These are phyloP conservation scores for Jacana jacana DNA, from an alignment of 2,113 vertebrate genomes.

Conservation along the genomic window DNA sequence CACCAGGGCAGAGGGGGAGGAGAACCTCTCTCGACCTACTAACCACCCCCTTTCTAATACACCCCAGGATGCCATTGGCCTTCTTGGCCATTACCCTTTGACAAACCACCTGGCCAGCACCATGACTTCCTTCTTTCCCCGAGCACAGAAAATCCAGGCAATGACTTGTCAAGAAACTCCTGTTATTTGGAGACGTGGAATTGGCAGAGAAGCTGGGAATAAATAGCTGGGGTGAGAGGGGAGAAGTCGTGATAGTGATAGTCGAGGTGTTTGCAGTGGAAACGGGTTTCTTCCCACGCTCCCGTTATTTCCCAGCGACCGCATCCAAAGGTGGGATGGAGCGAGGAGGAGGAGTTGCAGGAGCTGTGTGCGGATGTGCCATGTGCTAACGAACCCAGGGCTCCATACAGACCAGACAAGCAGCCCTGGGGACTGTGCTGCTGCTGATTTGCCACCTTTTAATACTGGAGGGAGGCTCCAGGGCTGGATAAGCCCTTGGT, in stretches of 20 bases:
- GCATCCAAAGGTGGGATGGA: neutral
- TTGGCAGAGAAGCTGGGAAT: neutral
- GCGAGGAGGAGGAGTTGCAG: neutral
- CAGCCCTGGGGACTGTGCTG: neutral
- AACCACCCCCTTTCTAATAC: no score
- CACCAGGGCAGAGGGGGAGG: no score
- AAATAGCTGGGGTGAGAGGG: neutral
- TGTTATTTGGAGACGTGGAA: neutral
- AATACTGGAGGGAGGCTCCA: neutral
- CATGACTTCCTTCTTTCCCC: rapidly evolving
- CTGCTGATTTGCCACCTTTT: neutral
- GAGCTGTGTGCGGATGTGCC: neutral
- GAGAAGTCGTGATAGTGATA: neutral
- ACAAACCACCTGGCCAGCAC: neutral
- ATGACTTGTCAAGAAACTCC: neutral
- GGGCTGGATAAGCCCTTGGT: neutral
- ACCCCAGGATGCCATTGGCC: no score
- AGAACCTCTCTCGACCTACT: no score
- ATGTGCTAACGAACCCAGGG: rapidly evolving
- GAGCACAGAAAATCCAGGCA: neutral
- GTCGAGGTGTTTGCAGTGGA: neutral
- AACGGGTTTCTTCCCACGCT: neutral
- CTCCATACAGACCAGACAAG: neutral
- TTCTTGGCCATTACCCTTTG: neutral
- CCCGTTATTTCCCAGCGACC: neutral